Evolutionary conservation across 2,888 invertebrate species (phyloP).

Genomic region (Julus scandinavius): DNA sequence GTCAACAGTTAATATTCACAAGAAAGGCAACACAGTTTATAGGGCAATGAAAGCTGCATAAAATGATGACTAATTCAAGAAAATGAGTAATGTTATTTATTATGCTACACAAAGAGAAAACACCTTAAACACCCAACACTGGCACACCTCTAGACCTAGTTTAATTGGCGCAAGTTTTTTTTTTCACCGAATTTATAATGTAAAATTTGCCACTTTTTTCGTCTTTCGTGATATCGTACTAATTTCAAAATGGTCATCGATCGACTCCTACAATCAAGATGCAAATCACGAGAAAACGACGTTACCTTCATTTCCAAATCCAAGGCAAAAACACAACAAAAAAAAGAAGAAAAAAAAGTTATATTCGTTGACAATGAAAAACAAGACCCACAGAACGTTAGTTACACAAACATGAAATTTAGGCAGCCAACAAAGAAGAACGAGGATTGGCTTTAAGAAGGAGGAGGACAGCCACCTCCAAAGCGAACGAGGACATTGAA

Average conservation of each 20-base stretch:
- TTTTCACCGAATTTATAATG: background rate
- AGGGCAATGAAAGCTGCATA: background rate
- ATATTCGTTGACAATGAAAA: background rate
- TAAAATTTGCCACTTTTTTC: background rate
- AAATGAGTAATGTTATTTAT: background rate
- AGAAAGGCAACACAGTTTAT: background rate
- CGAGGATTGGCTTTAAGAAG: background rate
- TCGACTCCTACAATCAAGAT: background rate
- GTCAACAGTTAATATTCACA: too few species aligned
- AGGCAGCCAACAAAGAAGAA: background rate
- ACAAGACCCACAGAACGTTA: background rate
- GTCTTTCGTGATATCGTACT: background rate
- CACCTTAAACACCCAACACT: background rate
- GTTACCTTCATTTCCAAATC: background rate
- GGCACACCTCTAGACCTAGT: background rate
- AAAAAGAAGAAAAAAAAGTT: background rate
- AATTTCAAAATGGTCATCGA: background rate
- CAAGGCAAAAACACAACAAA: too few species aligned
- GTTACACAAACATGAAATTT: background rate
- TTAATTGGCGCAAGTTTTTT: background rate
- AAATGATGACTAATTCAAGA: conserved; percentile 1
- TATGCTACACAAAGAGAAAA: background rate
- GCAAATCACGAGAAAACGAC: background rate
- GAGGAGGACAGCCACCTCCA: conserved; percentile 21
- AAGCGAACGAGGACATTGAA: background rate